Base-by-base conservation (phyloP, 2,888 invertebrate genomes). In the Hydrotaea diabolus region DNA sequence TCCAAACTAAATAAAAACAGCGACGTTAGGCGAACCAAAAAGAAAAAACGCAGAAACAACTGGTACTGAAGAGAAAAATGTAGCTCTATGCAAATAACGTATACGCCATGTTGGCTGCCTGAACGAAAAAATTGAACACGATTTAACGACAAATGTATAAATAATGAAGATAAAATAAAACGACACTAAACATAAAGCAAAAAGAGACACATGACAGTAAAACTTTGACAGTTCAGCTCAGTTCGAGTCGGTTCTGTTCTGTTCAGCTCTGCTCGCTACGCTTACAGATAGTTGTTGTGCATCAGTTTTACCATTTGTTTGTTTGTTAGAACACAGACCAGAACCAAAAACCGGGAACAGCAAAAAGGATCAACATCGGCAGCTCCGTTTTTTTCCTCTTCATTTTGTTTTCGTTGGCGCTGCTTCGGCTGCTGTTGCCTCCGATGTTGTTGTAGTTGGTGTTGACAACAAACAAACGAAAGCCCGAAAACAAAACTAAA, bases 81-180 rank as follows among this genome's bases (percentile, higher is more conserved):
- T 36, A 57, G 39, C 59, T 31, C 8, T 77, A 81, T 80, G 80
- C 77, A 84, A 84, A 84, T 84, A 80, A 75, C 57, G 46, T 80
- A 64, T 75, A 80, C 80, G 83, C 83, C 83, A 80, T 77, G 74
- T 64, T 84, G 83, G 83, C 83, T 84, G 83, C 75, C 11, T 77
- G 19, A 59, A 26, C 26, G 26, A 13, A 13, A 59, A 59, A 8
- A 59, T 59, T 26, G 59, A 59, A 84, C 77, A 80, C 80, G 83
- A 80, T 84, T 80, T 84, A 84, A 81, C 83, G 77, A 80, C 83
- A 84, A 84, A 84, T 84, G 83, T 84, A 84, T 80, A 84, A 84
- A 84, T 84, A 84, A 84, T 84, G 83, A 84, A 80, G 83, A 84
- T 78, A 80, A 84, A 84, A 84, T 84, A 84, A 84, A 84, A 84